Evolutionary conservation across 2,888 invertebrate genomes (phyloP).

Genomic region (Gasteruption jaculator): DNA sequence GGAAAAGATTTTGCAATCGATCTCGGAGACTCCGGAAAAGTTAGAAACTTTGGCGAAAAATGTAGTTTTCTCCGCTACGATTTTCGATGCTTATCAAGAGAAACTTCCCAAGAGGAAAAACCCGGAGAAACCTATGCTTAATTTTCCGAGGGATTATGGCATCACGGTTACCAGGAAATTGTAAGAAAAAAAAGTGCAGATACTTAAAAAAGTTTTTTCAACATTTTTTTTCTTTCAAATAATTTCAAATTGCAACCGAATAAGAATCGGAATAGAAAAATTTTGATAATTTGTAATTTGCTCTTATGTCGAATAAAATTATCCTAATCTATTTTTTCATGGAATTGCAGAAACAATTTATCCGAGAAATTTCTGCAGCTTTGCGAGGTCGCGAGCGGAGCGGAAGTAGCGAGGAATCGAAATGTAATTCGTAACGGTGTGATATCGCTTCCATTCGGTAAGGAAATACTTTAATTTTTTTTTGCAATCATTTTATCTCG

Average conservation of each 20-base stretch:
- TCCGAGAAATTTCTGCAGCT: slow-evolving; percentile 64
- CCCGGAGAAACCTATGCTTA: slow-evolving; percentile 65
- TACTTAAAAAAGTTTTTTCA: slow-evolving; percentile 8
- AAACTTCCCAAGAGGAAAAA: slow-evolving; percentile 72
- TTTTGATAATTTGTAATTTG: slow-evolving; percentile 8
- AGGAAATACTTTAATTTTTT: slow-evolving; percentile 5
- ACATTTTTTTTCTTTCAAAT: background rate
- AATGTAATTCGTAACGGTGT: slow-evolving; percentile 60
- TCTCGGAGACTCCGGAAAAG: slow-evolving; percentile 49
- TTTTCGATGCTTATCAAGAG: slow-evolving; percentile 76
- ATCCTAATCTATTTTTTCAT: no score
- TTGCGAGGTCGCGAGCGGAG: slow-evolving; percentile 62
- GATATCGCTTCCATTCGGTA: slow-evolving; percentile 56
- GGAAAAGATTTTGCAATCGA: slow-evolving; percentile 54
- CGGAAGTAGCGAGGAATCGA: slow-evolving; percentile 56
- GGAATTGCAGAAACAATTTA: slow-evolving; percentile 60
- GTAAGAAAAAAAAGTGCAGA: slow-evolving; percentile 56
- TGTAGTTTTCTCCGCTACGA: no score
- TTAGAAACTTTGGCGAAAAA: slow-evolving; percentile 56
- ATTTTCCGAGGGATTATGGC: slow-evolving; percentile 70
- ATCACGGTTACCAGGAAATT: slow-evolving; percentile 67
- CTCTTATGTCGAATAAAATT: slow-evolving; percentile 2
- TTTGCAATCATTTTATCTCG: slow-evolving; percentile 6
- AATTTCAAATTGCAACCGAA: no score
- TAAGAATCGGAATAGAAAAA: no score